These are phyloP conservation scores for Limosa lapponica DNA, from an alignment of 2,797 vertebrate species.

Conservation along the genomic window DNA sequence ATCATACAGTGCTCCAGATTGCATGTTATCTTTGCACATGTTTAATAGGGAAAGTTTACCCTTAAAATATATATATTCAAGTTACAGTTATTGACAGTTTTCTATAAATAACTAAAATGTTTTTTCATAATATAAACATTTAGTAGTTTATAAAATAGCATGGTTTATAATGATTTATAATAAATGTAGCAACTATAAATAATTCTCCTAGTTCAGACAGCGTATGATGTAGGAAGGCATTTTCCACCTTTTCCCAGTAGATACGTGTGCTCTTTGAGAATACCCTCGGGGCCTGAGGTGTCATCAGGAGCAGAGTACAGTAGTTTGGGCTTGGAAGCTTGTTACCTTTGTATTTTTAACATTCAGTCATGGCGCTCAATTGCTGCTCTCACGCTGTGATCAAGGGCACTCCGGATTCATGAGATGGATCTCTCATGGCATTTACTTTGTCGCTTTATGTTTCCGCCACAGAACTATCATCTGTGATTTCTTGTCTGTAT, in stretches of 20 bases:
- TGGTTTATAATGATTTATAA: not conserved
- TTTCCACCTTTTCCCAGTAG: not conserved
- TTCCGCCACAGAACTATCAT: not conserved
- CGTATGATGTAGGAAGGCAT: not conserved
- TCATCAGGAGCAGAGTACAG: not conserved
- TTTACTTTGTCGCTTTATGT: conserved; percentile 38
- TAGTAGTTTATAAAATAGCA: not conserved
- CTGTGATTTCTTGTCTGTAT: conserved; percentile 1
- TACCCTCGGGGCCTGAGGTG: not conserved
- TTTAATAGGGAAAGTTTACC: conserved; percentile 8
- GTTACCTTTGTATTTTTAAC: conserved; percentile 24
- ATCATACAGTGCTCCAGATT: not conserved
- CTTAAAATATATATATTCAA: not conserved
- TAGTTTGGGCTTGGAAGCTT: not conserved
- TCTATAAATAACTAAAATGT: not conserved
- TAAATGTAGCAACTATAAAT: not conserved
- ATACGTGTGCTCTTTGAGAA: not conserved
- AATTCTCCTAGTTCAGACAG: not conserved
- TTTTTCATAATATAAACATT: not conserved
- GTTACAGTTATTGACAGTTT: not conserved
- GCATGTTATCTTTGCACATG: not conserved
- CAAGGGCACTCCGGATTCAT: conserved; percentile 24
- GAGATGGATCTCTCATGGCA: not conserved
- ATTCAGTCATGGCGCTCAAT: not conserved
- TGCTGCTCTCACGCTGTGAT: conserved; percentile 23